Conservation (phyloP, 2,797 vertebrate genomes). For the Apogon talboti region DNA sequence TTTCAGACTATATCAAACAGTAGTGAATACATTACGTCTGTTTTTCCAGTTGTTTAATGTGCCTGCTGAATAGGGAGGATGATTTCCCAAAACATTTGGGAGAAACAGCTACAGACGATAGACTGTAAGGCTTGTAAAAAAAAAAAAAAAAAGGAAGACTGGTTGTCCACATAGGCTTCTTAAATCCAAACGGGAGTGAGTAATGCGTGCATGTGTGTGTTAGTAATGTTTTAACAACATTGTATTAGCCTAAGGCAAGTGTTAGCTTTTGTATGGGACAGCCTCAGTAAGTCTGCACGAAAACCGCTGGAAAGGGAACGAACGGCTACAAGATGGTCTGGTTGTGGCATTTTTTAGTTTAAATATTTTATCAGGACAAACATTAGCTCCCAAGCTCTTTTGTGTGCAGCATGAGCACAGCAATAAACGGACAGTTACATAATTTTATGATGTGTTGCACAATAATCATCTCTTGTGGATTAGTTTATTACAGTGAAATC, state of each 20-base stretch:
- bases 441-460: not conserved
- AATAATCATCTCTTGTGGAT: not conserved
- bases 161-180: not conserved
- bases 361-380: not conserved
- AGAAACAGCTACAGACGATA: not conserved
- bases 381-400: not conserved
- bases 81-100: not conserved
- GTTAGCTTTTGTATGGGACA: not conserved
- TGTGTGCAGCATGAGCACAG: not conserved
- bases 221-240: constrained; percentile 39
- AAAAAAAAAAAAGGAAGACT: not conserved
- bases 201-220: constrained; percentile 38
- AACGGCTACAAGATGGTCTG: not conserved
- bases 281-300: constrained; percentile 12
- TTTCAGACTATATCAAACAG: too few relatives aligned
- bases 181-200: constrained; percentile 9
- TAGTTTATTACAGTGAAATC: not conserved
- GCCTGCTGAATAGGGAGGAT: not conserved
- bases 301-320: not conserved
- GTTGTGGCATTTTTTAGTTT: not conserved
- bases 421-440: not conserved
- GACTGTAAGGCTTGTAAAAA: constrained; percentile 53
- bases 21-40: too few relatives aligned
- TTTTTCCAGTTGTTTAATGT: too few relatives aligned
- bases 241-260: constrained; percentile 7